These are phyloP conservation scores for Brachyptera risi DNA, from an alignment of 2,888 invertebrate species.

Conservation along the genomic window DNA sequence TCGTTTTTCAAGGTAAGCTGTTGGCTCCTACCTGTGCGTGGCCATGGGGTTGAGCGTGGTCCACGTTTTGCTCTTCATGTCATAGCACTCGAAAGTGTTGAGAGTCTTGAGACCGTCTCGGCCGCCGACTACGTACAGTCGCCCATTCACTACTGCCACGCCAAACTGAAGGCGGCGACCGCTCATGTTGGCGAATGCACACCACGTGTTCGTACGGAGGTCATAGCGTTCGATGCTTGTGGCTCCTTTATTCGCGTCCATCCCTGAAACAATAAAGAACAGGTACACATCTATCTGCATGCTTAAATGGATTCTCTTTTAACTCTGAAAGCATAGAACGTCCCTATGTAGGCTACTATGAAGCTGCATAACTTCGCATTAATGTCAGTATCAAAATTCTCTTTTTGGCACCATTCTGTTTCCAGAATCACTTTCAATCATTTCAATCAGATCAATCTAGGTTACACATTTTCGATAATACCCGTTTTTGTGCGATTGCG, in stretches of 20 bases:
- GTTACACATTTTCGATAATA: no score
- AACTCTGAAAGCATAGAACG: no score
- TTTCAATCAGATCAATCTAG: no score
- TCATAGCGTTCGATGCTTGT: constrained; percentile 89
- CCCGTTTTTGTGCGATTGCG: no score
- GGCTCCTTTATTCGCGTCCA: constrained; percentile 88
- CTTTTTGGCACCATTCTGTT: no score
- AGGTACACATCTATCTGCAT: no score
- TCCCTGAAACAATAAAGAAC: constrained; percentile 52
- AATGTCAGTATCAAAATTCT: no score
- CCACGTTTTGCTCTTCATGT: constrained; percentile 77
- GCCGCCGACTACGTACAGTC: constrained; percentile 84
- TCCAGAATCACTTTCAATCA: no score
- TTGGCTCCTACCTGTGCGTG: constrained; percentile 61
- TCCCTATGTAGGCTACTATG: no score
- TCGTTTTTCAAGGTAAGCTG: constrained; percentile 14
- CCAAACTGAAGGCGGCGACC: constrained; percentile 85
- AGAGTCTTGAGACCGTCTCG: constrained; percentile 90
- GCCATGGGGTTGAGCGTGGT: constrained; percentile 81
- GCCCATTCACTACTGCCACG: constrained; percentile 78
- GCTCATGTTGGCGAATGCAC: constrained; percentile 69
- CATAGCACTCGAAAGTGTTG: constrained; percentile 89
- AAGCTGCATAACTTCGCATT: no score
- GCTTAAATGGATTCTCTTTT: no score
- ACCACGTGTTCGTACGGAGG: constrained; percentile 75